A percentile compares a stretch with the other conserved stretches of the same genome.
phyloP scores from a whole-genome alignment of 2,797 vertebrate genomes.

The Bothrops alternatus region DNA sequence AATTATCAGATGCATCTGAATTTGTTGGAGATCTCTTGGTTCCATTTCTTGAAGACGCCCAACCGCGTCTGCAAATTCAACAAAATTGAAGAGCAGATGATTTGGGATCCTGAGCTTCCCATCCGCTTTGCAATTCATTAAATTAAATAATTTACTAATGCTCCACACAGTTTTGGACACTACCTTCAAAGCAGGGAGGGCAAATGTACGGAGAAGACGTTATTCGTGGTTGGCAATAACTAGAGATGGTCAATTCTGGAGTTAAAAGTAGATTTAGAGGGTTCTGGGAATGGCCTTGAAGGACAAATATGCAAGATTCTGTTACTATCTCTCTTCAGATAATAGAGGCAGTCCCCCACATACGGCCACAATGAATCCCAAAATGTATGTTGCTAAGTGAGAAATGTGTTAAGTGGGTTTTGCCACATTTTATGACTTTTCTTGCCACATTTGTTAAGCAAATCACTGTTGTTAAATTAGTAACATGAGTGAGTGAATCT shows the following conservation, averaged over 20 bases:
- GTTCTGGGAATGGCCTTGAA: neutral
- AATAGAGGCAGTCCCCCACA: neutral
- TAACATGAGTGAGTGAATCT: no score
- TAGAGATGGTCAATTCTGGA: neutral
- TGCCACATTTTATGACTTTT: no score
- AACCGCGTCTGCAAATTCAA: neutral
- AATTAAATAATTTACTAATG: neutral
- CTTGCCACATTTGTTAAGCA: no score
- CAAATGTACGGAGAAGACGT: neutral
- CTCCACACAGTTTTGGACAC: neutral
- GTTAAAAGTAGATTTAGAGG: neutral
- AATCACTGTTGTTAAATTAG: no score
- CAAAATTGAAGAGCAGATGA: neutral
- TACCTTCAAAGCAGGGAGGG: neutral
- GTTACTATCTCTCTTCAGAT: neutral
- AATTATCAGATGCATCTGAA: neutral
- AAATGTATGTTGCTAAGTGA: no score
- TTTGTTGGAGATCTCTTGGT: neutral
- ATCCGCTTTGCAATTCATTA: neutral
- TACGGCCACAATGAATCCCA: no score
- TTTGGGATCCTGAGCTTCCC: neutral
- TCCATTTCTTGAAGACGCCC: neutral
- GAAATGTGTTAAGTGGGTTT: no score
- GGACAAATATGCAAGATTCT: neutral
- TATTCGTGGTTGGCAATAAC: neutral